Evolutionary conservation across 1,140 invertebrate genomes (phyloP).

Genomic region (Euglossa dilemma): DNA sequence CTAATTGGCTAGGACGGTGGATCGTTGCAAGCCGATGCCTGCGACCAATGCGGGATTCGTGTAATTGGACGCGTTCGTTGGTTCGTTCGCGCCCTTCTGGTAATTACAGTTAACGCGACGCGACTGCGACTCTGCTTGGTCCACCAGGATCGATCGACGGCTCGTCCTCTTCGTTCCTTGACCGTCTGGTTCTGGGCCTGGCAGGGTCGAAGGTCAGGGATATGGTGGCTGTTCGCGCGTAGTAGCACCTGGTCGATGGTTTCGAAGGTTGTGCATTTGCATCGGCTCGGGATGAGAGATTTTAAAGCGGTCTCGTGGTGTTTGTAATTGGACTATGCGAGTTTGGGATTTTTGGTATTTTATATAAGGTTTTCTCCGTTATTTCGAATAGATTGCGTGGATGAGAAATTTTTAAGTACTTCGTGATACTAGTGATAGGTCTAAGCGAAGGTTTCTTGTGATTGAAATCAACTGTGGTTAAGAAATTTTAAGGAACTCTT

Average conservation of each 20-base stretch:
- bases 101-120: conserved; percentile 74
- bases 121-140: conserved; percentile 57
- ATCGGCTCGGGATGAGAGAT: too few species aligned
- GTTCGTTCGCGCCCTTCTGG: conserved; percentile 67
- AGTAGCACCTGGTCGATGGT: background rate
- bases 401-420: too few species aligned
- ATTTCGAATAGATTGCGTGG: too few species aligned
- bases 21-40: conserved; percentile 45
- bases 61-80: conserved; percentile 71
- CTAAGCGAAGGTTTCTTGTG: too few species aligned
- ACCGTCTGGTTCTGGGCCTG: background rate
- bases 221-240: background rate
- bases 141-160: conserved; percentile 29
- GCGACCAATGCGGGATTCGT: conserved; percentile 53
- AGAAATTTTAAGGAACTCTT: too few species aligned
- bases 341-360: too few species aligned
- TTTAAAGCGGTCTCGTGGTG: too few species aligned
- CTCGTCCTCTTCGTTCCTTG: background rate
- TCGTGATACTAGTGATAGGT: too few species aligned
- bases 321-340: too few species aligned
- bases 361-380: too few species aligned
- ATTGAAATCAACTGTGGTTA: too few species aligned
- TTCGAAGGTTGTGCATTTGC: too few species aligned
- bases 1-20: conserved; percentile 59
- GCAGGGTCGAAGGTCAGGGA: background rate